Evolutionary conservation across 1,140 invertebrate species (phyloP), one percentile per base, ranked within the genome.

Genomic region (Nasonia giraulti): DNA sequence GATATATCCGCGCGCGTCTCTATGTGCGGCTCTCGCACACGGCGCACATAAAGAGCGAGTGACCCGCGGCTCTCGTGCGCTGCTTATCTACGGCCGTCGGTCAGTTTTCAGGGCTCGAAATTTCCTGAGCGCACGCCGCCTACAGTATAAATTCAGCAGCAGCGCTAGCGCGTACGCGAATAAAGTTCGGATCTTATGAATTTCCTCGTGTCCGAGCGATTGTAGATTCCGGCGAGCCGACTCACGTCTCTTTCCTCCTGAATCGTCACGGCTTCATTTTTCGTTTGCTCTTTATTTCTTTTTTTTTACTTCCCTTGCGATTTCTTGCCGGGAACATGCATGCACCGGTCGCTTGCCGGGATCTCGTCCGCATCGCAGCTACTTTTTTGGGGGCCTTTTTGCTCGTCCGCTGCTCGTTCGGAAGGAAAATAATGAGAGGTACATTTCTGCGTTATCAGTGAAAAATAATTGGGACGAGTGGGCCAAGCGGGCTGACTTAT

Each of bases 111-210:
- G 40, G 62, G 23, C 74, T 80, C 71, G 78, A 85, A 82, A 82
- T 82, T 82, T 82, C 74, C 79, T 81, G 40, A 1, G 76, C 12
- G 40, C 6, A 7, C 10, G 47, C 47, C 40, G n/a, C 11, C 12
- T 17, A 17, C 50, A 66, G 62, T 44, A 82, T 85, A 85, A 85
- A 85, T 85, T 85, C 85, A 79, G 40, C 69, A 79, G 37, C 69
- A 20, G 80, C 50, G 74, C 80, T 31, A 31, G 40, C 40, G 79
- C 55, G 44, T 27, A 73, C 84, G 75, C 80, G 80, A 86, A 86
- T 86, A 86, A 86, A 86, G 80, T 86, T 83, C 76, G 75, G 62
- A 86, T 86, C 85, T 86, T 86, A 86, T 86, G 85, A 86, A 86
- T 86, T 86, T 79, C 66, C 84, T 85, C 75, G 83, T 27, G 27